Base-by-base conservation (phyloP, 1,140 invertebrate species). In the Hestina assimilis region DNA sequence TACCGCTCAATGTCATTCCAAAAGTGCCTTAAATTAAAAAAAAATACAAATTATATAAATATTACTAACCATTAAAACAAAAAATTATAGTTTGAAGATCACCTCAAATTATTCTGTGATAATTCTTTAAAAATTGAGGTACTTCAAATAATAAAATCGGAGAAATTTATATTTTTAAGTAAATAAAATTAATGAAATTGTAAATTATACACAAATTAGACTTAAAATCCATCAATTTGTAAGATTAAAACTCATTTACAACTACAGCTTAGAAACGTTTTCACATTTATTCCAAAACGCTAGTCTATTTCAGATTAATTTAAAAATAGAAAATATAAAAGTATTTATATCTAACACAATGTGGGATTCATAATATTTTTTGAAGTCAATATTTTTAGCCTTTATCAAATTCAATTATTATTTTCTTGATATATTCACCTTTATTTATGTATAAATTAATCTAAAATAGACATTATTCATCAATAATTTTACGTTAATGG, bases 31-130 rank as follows among this genome's bases (percentile, higher is more conserved):
- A 69, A 45, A 59, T 46, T 28, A 52, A 48, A 41, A 48, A 63
- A 66, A 69, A 71, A 57, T 31, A 47, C 29, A 24, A 21, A 56
- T 61, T 17, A 28, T 41, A 43, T 24, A 53, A 9, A 55, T 50
- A 41, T 42, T 53, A 42, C 40, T 35, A 63, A 53, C 20, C 43
- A 53, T 26, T 23, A 48, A 40, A 41, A 56, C 41, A 50, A 48
- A 47, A 51, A 58, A 55, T 52, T 64, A 71, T 52, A 67, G 72
- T 85, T 87, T 87, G 80, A 80, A 83, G 79, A 53, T 67, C 48
- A 54, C 82, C 82, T 85, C 83, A 78, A 72, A 75, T 64, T 75
- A 75, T 87, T 84, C 83, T 87, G 83, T 87, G 83, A 87, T 87
- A 87, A 79, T 74, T 83, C 68, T 87, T 72, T 81, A 78, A 73